A percentile compares a stretch with the other conserved stretches of the same genome.
These are phyloP conservation scores for Collichthys lucidus DNA, from an alignment of 2,113 vertebrate genomes.

Conservation along the genomic window DNA sequence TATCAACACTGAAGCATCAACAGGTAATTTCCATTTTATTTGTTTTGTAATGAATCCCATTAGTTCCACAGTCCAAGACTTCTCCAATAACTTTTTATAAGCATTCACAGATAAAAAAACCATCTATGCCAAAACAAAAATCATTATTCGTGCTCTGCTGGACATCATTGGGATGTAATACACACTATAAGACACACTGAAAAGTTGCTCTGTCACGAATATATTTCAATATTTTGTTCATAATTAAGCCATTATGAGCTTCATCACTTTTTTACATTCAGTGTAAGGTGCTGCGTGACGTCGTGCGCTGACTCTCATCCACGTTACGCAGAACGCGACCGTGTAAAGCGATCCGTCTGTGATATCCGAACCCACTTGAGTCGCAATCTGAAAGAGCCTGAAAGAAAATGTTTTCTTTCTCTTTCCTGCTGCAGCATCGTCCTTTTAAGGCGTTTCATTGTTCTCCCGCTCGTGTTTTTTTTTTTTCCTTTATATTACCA, in stretches of 20 bases:
- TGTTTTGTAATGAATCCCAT: slow-evolving; percentile 41
- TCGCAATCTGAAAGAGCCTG: slow-evolving; percentile 4
- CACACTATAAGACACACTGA: background rate
- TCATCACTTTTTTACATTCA: too few relatives aligned
- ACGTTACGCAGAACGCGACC: background rate
- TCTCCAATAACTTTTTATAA: slow-evolving; percentile 8
- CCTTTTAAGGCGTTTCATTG: slow-evolving; percentile 53
- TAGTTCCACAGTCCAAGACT: slow-evolving; percentile 9
- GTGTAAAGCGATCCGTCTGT: slow-evolving; percentile 5
- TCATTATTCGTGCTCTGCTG: slow-evolving; percentile 13
- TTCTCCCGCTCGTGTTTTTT: slow-evolving; percentile 11
- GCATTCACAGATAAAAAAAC: background rate
- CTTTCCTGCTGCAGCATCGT: slow-evolving; percentile 3
- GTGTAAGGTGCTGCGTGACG: too few relatives aligned
- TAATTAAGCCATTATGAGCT: too few relatives aligned
- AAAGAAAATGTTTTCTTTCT: slow-evolving; percentile 6
- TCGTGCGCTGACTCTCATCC: slow-evolving; percentile 8
- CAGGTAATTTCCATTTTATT: slow-evolving; percentile 14
- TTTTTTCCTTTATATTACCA: slow-evolving; percentile 46
- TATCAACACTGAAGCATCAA: slow-evolving; percentile 2
- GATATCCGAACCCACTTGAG: background rate
- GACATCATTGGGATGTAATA: background rate
- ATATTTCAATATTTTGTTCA: slow-evolving; percentile 4
- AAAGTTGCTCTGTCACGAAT: background rate
- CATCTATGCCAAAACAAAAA: slow-evolving; percentile 13